Evolutionary conservation across 2,113 vertebrate species (phyloP).

Genomic region (Odocoileus hemionus): DNA sequence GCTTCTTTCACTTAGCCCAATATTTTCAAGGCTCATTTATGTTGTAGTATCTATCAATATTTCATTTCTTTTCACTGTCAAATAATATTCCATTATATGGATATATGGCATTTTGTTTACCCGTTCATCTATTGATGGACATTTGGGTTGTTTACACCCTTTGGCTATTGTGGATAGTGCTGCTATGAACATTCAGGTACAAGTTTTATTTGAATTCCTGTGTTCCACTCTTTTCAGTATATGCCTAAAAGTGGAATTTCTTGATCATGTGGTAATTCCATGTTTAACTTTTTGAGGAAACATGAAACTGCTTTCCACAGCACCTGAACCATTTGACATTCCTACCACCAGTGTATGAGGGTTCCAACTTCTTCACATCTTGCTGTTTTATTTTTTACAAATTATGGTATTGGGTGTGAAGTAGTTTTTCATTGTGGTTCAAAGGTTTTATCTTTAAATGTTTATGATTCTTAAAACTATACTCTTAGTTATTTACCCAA

Average conservation of each 20-base stretch:
- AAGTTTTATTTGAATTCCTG: not conserved
- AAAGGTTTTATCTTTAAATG: not conserved
- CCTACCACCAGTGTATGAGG: not conserved
- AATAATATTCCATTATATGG: not conserved
- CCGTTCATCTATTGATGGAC: not conserved
- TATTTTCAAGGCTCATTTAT: not conserved
- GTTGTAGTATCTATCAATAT: not conserved
- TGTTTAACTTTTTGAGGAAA: not conserved
- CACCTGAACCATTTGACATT: not conserved
- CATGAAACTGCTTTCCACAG: not conserved
- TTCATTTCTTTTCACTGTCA: not conserved
- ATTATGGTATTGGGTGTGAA: not conserved
- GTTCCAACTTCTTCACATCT: not conserved
- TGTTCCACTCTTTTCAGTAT: not conserved
- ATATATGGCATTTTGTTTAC: not conserved
- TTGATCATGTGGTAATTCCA: not conserved
- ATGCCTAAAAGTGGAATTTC: not conserved
- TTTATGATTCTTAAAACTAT: not conserved
- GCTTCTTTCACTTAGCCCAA: not conserved
- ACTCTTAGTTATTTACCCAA: not conserved
- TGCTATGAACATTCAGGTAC: not conserved
- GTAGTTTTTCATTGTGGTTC: not conserved
- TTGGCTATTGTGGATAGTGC: not conserved
- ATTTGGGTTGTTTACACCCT: not conserved
- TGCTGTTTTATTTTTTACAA: not conserved